phyloP scores from a whole-genome alignment of 2,113 vertebrate genomes.

The Saguinus imperator region DNA sequence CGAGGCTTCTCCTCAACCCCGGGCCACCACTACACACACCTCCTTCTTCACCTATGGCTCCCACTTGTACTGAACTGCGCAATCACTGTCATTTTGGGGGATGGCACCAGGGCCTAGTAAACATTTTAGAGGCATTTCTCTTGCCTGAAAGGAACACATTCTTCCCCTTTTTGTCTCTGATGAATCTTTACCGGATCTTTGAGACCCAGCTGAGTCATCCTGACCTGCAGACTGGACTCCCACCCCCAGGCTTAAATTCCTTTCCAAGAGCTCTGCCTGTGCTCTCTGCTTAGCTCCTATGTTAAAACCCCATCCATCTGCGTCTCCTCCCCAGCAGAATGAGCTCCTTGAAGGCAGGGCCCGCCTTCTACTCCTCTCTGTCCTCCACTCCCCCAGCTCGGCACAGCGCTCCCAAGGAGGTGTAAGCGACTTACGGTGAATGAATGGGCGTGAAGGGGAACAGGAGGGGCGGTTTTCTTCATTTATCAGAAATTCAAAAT shows the following conservation, averaged over 20 bases:
- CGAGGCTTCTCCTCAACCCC: background rate
- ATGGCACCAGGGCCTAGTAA: background rate
- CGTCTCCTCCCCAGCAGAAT: background rate
- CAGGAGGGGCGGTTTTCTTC: background rate
- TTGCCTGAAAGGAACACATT: background rate
- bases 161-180: background rate
- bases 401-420: background rate
- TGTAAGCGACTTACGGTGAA: background rate
- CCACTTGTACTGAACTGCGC: background rate
- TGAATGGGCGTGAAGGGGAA: conserved; percentile 21
- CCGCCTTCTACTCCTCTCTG: background rate
- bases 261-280: background rate
- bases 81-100: background rate
- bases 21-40: background rate
- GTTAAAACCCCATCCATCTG: background rate
- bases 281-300: background rate
- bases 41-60: background rate
- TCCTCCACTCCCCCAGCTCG: background rate
- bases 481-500: background rate
- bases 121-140: background rate
- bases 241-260: background rate
- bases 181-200: background rate
- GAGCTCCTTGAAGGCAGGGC: background rate
- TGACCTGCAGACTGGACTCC: background rate
- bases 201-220: background rate